phyloP scores from a whole-genome alignment of 2,888 invertebrate genomes.

The Augochlorella aurata region DNA sequence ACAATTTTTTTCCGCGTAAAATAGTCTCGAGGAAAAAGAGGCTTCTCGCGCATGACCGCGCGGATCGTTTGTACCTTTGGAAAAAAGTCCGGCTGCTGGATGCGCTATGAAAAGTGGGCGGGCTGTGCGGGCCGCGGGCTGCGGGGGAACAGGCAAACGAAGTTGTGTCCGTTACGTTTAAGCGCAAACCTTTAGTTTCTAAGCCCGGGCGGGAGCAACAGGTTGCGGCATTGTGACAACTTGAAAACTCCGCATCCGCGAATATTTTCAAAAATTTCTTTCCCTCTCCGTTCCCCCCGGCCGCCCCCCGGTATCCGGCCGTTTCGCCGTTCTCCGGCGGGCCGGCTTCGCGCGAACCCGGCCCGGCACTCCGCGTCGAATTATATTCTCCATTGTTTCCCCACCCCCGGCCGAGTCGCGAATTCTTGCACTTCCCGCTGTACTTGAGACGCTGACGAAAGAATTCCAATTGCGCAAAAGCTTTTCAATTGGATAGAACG shows the following conservation, averaged over 20 bases:
- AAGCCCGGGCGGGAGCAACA: constrained; percentile 68
- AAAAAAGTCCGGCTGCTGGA: constrained; percentile 52
- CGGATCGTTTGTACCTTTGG: constrained; percentile 58
- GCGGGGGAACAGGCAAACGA: constrained; percentile 37
- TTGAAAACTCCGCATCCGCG: constrained; percentile 67
- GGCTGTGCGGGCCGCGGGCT: neutral
- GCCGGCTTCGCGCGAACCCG: neutral
- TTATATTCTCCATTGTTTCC: constrained; percentile 64
- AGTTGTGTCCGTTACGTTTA: constrained; percentile 67
- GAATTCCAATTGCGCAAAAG: constrained; percentile 63
- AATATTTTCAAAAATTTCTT: constrained; percentile 68
- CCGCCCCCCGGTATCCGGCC: neutral
- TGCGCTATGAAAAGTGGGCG: constrained; percentile 32
- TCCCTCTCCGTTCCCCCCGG: constrained; percentile 34
- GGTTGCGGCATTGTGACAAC: constrained; percentile 71
- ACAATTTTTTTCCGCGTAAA: constrained; percentile 4
- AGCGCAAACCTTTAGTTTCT: constrained; percentile 70
- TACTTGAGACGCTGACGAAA: constrained; percentile 59
- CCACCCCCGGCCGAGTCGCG: constrained; percentile 26
- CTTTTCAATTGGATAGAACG: constrained; percentile 59
- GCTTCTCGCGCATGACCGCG: constrained; percentile 37
- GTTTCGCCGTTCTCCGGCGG: neutral
- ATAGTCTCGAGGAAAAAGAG: constrained; percentile 9
- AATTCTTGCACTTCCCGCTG: constrained; percentile 49
- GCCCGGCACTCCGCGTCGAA: constrained; percentile 41